A percentile compares a stretch with the other conserved stretches of the same genome.
Evolutionary conservation across 2,113 vertebrate genomes (phyloP).

Genomic region (Verasper variegatus): DNA sequence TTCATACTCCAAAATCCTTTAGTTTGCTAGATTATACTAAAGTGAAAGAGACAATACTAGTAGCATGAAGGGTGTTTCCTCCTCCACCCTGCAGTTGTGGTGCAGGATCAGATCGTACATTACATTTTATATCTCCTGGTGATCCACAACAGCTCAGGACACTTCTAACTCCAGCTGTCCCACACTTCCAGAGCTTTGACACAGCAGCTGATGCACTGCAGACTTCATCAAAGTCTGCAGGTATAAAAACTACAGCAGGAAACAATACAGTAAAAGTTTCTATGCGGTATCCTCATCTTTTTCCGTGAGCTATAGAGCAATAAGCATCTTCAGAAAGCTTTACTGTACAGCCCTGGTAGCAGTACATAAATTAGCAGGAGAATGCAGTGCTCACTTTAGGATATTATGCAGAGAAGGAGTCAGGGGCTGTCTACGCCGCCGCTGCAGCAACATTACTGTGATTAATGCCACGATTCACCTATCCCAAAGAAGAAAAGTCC

Average conservation of each 20-base stretch:
- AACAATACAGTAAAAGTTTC: slow-evolving; percentile 39
- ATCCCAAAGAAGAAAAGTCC: slow-evolving; percentile 69
- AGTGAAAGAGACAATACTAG: too few species aligned
- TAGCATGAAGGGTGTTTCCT: background rate
- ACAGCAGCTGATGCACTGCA: slow-evolving; percentile 30
- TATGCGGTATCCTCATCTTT: slow-evolving; percentile 27
- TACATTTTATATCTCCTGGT: slow-evolving; percentile 9
- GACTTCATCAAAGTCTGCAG: slow-evolving; percentile 33
- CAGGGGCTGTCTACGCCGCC: slow-evolving; percentile 56
- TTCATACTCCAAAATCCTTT: background rate
- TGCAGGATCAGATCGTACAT: background rate
- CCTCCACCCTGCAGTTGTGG: slow-evolving; percentile 21
- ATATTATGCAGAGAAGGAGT: slow-evolving; percentile 75
- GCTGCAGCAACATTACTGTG: slow-evolving; percentile 75
- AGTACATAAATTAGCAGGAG: slow-evolving; percentile 77
- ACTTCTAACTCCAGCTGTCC: slow-evolving; percentile 8
- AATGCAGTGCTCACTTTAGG: slow-evolving; percentile 68
- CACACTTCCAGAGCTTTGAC: slow-evolving; percentile 7
- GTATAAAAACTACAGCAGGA: slow-evolving; percentile 39
- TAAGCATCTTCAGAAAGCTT: slow-evolving; percentile 69
- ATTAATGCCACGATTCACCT: slow-evolving; percentile 77
- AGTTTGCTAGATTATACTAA: too few species aligned
- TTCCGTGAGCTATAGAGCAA: slow-evolving; percentile 56
- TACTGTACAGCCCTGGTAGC: slow-evolving; percentile 62
- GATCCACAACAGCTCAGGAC: slow-evolving; percentile 11